Evolutionary conservation across 2,797 vertebrate species (phyloP).

Genomic region (Catamblyrhynchus diadema): DNA sequence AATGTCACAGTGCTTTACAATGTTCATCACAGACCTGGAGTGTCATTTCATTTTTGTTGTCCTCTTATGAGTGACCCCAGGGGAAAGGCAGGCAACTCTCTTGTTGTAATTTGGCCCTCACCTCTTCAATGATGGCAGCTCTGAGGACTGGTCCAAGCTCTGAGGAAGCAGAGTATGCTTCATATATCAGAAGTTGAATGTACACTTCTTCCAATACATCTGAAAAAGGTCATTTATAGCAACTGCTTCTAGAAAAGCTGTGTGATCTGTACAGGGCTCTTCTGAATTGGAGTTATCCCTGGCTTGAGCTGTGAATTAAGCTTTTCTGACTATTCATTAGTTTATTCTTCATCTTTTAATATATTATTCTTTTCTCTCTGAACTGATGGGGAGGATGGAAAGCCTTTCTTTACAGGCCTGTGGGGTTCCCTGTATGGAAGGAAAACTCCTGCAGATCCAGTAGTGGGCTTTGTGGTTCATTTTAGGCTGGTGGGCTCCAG

Average conservation of each 20-base stretch:
- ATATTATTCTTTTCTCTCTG: background rate
- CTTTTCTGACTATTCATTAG: background rate
- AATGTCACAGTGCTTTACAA: background rate
- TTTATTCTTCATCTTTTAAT: background rate
- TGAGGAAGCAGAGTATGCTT: background rate
- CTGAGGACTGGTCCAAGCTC: background rate
- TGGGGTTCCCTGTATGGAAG: background rate
- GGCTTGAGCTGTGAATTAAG: background rate
- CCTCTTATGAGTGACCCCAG: background rate
- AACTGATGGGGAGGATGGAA: background rate
- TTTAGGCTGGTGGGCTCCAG: background rate
- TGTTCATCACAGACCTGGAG: background rate
- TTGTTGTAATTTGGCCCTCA: background rate
- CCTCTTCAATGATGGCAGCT: background rate
- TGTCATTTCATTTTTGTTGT: background rate
- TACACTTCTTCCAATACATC: background rate
- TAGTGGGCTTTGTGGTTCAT: background rate
- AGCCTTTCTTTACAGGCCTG: background rate
- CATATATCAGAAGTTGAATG: background rate
- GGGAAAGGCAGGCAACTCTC: background rate
- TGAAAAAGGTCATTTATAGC: background rate
- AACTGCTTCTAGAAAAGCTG: background rate
- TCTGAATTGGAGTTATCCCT: background rate
- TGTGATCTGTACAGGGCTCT: background rate
- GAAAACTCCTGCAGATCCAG: background rate